phyloP scores from a whole-genome alignment of 2,113 vertebrate genomes.

The Esox niger region DNA sequence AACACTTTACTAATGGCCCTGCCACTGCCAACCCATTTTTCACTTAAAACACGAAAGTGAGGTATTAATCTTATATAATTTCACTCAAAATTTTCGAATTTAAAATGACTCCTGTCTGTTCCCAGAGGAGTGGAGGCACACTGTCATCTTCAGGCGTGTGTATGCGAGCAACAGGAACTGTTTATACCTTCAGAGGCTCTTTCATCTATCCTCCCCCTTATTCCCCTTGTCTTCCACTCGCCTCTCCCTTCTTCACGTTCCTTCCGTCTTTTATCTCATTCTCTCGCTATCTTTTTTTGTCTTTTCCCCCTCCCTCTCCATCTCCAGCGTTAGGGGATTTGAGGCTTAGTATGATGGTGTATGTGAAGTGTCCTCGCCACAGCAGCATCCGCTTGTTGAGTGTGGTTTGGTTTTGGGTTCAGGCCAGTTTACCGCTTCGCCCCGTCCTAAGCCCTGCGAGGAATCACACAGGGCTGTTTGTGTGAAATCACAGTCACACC shows the following conservation, averaged over 20 bases:
- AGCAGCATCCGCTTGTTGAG: not conserved
- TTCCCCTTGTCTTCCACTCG: not conserved
- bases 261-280: not conserved
- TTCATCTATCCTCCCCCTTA: not conserved
- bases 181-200: not conserved
- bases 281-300: not conserved
- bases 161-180: not conserved
- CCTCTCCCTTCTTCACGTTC: not conserved
- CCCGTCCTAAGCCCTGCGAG: not conserved
- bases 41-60: slow-evolving; percentile 15
- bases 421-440: not conserved
- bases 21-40: slow-evolving; percentile 24
- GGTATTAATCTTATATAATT: slow-evolving; percentile 34
- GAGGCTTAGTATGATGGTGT: not conserved
- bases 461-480: not conserved
- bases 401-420: not conserved
- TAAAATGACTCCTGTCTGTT: slow-evolving; percentile 9
- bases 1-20: slow-evolving; percentile 35
- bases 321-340: not conserved
- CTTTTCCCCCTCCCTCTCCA: not conserved
- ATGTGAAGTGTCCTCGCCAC: not conserved
- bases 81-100: slow-evolving; percentile 32
- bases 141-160: not conserved
- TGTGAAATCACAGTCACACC: not conserved
- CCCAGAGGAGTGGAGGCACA: not conserved